A percentile compares a stretch with the other conserved stretches of the same genome.
Conservation (phyloP, 2,797 vertebrate genomes). For the Siniperca undulata region DNA sequence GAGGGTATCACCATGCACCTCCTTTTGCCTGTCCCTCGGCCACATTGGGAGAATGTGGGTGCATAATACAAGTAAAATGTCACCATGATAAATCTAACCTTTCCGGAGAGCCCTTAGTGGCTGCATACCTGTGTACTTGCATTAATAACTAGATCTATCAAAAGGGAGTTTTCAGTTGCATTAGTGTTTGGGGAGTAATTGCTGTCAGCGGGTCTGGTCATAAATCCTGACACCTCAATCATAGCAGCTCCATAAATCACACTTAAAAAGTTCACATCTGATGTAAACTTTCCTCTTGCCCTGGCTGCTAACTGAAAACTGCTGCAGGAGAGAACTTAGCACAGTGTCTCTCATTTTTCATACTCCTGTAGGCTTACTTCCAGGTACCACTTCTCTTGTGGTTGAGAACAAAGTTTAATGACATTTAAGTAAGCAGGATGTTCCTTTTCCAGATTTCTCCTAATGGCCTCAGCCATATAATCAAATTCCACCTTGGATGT, state of each 20-base stretch:
- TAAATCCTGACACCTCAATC: conserved; percentile 83
- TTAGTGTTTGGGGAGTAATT: conserved; percentile 84
- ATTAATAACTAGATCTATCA: conserved; percentile 88
- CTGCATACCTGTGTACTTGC: conserved; percentile 83
- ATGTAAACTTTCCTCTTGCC: conserved; percentile 49
- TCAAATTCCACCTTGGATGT: conserved; percentile 51
- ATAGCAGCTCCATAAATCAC: conserved; percentile 82
- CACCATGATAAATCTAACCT: conserved; percentile 87
- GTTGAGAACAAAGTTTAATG: conserved; percentile 41
- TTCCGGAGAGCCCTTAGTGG: conserved; percentile 77
- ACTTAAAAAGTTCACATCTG: conserved; percentile 78
- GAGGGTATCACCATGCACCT: conserved; percentile 37
- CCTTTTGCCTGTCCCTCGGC: conserved; percentile 37
- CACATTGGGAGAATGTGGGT: conserved; percentile 68
- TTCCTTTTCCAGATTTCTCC: conserved; percentile 20
- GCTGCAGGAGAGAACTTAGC: conserved; percentile 48
- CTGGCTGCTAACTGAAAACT: conserved; percentile 39
- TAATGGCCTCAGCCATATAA: conserved; percentile 23
- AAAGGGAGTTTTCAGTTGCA: conserved; percentile 74
- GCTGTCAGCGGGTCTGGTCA: conserved; percentile 79
- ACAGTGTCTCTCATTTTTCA: conserved; percentile 47
- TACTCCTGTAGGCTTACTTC: conserved; percentile 18
- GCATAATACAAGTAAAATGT: conserved; percentile 83
- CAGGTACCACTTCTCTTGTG: conserved; percentile 20
- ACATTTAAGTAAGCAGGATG: conserved; percentile 29